A percentile compares a stretch with the other conserved stretches of the same genome.
Evolutionary conservation across 2,888 invertebrate genomes (phyloP).

Genomic region (Tolmerus cingulatus): DNA sequence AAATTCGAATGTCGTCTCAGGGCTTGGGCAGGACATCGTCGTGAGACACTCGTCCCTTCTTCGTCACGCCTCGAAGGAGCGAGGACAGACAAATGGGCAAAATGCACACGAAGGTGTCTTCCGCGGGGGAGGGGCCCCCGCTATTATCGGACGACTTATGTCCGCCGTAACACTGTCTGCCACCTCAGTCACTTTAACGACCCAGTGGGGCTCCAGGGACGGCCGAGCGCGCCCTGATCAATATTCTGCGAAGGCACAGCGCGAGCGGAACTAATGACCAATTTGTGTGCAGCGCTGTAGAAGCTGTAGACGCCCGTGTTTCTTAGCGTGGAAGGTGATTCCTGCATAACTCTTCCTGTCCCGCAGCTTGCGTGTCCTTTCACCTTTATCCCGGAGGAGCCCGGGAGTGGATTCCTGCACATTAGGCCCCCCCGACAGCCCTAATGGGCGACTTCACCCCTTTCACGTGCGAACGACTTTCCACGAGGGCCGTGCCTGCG

Average conservation of each 20-base stretch:
- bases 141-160: background rate
- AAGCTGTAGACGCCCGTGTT: background rate
- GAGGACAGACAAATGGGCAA: background rate
- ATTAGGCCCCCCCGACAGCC: background rate
- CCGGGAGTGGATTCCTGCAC: background rate
- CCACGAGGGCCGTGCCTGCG: background rate
- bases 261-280: conserved; percentile 31
- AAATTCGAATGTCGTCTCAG: background rate
- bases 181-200: background rate
- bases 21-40: background rate
- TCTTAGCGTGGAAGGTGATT: background rate
- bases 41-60: background rate
- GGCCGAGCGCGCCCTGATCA: background rate
- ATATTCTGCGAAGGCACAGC: background rate
- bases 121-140: background rate
- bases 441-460: conserved; percentile 10
- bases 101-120: conserved; percentile 12
- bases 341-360: background rate
- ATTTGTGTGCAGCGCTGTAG: background rate
- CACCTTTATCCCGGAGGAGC: background rate
- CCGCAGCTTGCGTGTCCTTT: conserved; percentile 13
- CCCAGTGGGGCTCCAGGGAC: background rate
- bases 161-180: background rate
- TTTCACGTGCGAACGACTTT: conserved; percentile 16
- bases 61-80: background rate